These are phyloP conservation scores for Ceyx melanurus DNA, from an alignment of 2,113 vertebrate species.

Conservation along the genomic window DNA sequence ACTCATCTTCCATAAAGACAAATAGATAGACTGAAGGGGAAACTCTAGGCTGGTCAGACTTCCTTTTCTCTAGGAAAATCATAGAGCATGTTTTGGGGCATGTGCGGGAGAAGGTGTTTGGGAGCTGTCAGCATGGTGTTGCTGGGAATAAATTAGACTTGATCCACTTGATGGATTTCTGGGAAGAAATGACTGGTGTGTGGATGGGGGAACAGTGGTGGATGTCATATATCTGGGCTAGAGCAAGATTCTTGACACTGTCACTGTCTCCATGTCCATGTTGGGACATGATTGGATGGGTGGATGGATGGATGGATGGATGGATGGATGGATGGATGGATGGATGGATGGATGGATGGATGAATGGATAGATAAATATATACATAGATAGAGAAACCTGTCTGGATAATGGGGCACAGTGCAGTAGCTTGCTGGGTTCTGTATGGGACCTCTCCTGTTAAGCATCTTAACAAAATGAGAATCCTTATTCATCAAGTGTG, in stretches of 20 bases:
- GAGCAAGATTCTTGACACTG: neutral
- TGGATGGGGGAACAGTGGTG: neutral
- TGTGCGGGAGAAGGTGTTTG: neutral
- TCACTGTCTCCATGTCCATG: neutral
- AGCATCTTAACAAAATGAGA: neutral
- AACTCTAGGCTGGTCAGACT: neutral
- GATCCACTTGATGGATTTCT: neutral
- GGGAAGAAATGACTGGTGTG: neutral
- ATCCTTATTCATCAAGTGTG: neutral
- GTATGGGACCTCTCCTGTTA: neutral
- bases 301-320: neutral
- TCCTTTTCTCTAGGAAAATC: neutral
- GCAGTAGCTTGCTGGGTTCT: accelerated
- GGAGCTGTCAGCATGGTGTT: neutral
- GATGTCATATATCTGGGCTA: neutral
- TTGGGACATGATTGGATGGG: neutral
- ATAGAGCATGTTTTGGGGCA: neutral
- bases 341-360: neutral
- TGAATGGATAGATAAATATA: accelerated
- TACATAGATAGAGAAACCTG: neutral
- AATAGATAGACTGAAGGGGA: neutral
- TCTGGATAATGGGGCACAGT: neutral
- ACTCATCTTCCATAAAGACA: accelerated
- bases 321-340: neutral
- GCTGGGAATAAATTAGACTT: neutral